phyloP scores from a whole-genome alignment of 2,797 vertebrate genomes.

The Tangara arthus region DNA sequence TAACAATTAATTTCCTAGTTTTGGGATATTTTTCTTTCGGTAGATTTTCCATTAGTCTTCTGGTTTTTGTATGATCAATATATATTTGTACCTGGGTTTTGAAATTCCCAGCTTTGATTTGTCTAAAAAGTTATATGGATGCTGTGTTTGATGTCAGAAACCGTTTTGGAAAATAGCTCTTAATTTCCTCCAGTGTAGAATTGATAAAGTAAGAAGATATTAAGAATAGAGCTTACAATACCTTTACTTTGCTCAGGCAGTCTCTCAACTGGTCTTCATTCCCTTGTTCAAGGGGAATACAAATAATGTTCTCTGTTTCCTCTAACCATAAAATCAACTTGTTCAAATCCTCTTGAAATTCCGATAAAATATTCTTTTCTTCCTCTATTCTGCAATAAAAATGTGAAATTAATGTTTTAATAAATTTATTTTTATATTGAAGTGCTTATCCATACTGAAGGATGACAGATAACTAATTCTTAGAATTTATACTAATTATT shows the following conservation, averaged over 20 bases:
- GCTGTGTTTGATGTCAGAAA: not conserved
- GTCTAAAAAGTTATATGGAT: not conserved
- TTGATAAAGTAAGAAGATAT: not conserved
- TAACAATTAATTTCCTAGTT: not conserved
- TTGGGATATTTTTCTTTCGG: not conserved
- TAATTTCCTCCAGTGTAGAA: not conserved
- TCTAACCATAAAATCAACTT: conserved; percentile 89
- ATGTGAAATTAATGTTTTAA: not conserved
- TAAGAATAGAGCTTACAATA: conserved; percentile 60
- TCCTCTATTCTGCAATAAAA: conserved; percentile 81
- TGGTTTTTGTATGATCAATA: not conserved
- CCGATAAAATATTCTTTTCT: conserved; percentile 78
- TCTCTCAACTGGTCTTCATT: conserved; percentile 87
- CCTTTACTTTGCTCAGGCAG: conserved; percentile 89
- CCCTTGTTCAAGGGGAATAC: conserved; percentile 79
- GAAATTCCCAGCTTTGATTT: not conserved
- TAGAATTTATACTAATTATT: not conserved
- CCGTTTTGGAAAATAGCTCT: not conserved
- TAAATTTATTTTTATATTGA: not conserved
- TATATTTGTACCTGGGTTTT: not conserved
- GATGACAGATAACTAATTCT: not conserved
- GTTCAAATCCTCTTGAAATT: conserved; percentile 85
- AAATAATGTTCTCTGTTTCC: conserved; percentile 75
- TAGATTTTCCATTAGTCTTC: not conserved
- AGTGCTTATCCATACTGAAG: not conserved